A percentile compares a stretch with the other conserved stretches of the same genome.
phyloP scores from a whole-genome alignment of 2,113 vertebrate genomes.

The Gallinago jamesoni region DNA sequence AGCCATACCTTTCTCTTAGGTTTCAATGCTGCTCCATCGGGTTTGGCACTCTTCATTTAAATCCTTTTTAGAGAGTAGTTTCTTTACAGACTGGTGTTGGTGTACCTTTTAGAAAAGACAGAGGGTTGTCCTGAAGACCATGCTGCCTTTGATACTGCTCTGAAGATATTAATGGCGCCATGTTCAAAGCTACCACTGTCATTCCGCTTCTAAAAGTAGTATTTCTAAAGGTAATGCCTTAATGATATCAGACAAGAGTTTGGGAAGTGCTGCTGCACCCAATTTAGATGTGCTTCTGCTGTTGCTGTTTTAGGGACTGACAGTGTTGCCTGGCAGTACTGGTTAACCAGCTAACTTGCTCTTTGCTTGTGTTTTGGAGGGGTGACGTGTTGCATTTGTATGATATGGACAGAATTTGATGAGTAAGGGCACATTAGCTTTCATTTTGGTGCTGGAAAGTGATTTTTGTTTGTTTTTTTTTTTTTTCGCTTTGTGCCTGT shows the following conservation, averaged over 20 bases:
- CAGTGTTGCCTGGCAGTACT: not conserved
- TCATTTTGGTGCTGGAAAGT: not conserved
- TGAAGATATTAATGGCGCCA: not conserved
- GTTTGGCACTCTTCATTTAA: not conserved
- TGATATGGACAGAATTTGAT: not conserved
- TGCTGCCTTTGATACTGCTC: not conserved
- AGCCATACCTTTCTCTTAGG: not conserved
- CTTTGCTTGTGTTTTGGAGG: not conserved
- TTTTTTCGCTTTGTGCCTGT: not conserved
- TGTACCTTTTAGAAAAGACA: not conserved
- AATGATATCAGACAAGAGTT: not conserved
- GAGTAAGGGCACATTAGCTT: not conserved
- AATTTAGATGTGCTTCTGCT: not conserved
- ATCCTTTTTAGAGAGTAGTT: not conserved
- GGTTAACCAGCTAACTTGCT: not conserved
- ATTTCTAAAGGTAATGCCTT: not conserved
- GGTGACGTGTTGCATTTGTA: not conserved
- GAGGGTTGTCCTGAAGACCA: not conserved
- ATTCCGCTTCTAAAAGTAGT: not conserved
- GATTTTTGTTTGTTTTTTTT: not conserved
- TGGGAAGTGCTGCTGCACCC: not conserved
- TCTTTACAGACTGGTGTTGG: not conserved
- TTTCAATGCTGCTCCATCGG: not conserved
- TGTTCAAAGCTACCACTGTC: not conserved
- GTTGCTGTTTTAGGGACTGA: not conserved